A percentile compares a stretch with the other conserved stretches of the same genome.
Conservation (phyloP, 2,113 vertebrate genomes). For the Larimichthys crocea region DNA sequence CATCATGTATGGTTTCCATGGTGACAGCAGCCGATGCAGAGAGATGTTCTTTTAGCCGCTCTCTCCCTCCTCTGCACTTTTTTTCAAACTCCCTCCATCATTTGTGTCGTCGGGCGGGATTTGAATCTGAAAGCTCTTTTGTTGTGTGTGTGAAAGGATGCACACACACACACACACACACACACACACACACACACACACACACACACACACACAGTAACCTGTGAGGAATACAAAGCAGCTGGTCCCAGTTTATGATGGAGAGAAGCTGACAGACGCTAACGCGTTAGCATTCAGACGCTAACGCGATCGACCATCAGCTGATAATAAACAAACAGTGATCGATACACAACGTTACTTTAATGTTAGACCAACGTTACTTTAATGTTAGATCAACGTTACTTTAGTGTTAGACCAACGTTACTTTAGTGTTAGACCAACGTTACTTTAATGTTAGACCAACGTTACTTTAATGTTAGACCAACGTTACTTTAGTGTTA, state of each 20-base stretch:
- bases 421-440: too few species aligned
- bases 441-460: too few species aligned
- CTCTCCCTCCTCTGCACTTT: neutral
- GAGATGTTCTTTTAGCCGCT: slow-evolving; percentile 7
- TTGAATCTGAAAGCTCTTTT: slow-evolving; percentile 66
- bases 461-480: too few species aligned
- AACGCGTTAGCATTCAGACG: too few species aligned
- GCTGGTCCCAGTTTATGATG: neutral
- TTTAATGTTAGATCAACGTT: too few species aligned
- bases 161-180: slow-evolving; percentile 25
- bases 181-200: slow-evolving; percentile 6
- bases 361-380: too few species aligned
- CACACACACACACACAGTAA: slow-evolving; percentile 2
- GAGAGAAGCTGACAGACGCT: neutral
- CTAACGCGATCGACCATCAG: too few species aligned
- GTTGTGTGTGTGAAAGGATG: slow-evolving; percentile 59
- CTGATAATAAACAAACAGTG: too few species aligned
- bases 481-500: too few species aligned
- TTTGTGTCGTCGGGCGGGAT: slow-evolving; percentile 40
- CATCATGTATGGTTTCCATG: slow-evolving; percentile 35
- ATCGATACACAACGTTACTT: too few species aligned
- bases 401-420: too few species aligned
- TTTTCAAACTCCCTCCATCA: slow-evolving; percentile 30
- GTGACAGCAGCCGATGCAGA: neutral
- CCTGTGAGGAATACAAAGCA: slow-evolving; percentile 18